Conservation (phyloP, 2,113 vertebrate genomes). For the Cyrtonyx montezumae region DNA sequence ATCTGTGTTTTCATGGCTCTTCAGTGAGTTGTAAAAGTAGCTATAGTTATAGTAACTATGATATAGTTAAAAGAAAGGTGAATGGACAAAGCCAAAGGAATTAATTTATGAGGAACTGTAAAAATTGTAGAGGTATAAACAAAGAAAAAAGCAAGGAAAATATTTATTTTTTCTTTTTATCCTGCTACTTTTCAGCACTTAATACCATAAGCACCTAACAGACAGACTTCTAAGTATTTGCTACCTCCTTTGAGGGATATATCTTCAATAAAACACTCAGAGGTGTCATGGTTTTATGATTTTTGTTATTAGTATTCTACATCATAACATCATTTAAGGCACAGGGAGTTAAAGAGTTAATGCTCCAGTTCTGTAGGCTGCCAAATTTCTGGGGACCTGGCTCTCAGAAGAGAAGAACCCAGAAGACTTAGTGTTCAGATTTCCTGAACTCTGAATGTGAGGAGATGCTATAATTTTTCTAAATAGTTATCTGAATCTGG, state of each 20-base stretch:
- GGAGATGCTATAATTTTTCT: neutral
- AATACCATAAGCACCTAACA: neutral
- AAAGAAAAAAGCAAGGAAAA: neutral
- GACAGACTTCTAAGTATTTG: neutral
- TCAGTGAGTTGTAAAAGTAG: neutral
- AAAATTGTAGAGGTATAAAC: neutral
- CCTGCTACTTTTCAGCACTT: neutral
- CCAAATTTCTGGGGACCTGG: too few species aligned
- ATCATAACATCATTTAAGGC: too few species aligned
- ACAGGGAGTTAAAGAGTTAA: too few species aligned
- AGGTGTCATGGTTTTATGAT: neutral
- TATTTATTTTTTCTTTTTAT: neutral
- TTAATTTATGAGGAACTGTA: neutral
- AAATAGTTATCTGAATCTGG: neutral
- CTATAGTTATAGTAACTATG: neutral
- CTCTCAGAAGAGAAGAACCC: too few species aligned
- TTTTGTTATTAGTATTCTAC: too few species aligned
- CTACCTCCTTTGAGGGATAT: neutral
- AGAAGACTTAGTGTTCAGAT: neutral
- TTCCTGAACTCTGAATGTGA: neutral
- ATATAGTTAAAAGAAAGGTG: neutral
- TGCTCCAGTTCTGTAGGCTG: too few species aligned
- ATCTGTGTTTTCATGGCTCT: neutral
- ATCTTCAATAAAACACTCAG: neutral
- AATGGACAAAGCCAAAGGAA: neutral